Evolutionary conservation across 2,888 invertebrate species (phyloP), one percentile per base, ranked within the genome.

Genomic region (Pristionchus maxplancki): DNA sequence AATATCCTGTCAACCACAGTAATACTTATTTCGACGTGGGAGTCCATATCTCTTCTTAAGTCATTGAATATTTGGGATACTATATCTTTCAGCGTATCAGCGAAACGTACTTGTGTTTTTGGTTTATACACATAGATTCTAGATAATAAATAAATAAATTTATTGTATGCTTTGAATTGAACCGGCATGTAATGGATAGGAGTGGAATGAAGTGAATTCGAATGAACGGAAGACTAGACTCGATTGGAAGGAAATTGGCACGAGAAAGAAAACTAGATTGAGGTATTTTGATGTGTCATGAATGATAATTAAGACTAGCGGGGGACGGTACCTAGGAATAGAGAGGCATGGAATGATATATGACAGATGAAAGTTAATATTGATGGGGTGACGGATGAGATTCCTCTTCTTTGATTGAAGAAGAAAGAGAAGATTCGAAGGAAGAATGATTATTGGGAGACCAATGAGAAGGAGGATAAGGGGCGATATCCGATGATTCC

Each of bases 171-270:
- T 74, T 74, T 37, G 40, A 24, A 74, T 74, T 74, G 37, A 74
- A 74, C 71, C 71, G 71, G 71, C 71, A 81, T 50, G 81, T 48
- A 78, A 48, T 81, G 50, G 50, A 81, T 50, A 81, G 50, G 15
- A 81, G 1, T 48, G 50, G 48, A 81, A 81, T 28, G 81, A 78
- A 78, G 78, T 78, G 37, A 44, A 44, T 44, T n/a, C 34, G 71
- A 78, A 37, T 17, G 78, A 78, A 15, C n/a, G 31, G 24, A 17
- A n/a, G 58, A 74, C 24, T 74, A 74, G 71, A 74, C 71, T 74
- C 71, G 71, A 74, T 74, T 37, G 50, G 48, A 40, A 50, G 5
- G 50, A 31, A 78, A 81, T 81, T 44, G 81, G 50, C 48, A 48
- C 44, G 50, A 81, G 24, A 28, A 37, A 31, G 50, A 48, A 24